phyloP scores from a whole-genome alignment of 2,113 vertebrate species.

The Amazona vittata region DNA sequence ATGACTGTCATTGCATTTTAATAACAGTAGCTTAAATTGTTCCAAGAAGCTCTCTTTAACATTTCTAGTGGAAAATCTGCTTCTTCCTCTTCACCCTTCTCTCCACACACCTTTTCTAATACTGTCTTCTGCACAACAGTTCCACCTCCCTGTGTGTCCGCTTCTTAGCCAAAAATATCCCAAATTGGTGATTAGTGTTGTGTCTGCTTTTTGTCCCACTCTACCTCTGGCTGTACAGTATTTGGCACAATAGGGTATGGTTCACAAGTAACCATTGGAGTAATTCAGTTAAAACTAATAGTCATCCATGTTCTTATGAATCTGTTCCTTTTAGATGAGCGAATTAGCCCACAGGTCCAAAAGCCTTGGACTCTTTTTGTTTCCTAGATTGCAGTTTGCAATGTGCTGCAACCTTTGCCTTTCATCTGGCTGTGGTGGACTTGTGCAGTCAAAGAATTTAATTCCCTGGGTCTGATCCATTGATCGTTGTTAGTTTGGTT shows the following conservation, averaged over 20 bases:
- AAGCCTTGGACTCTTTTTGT: neutral
- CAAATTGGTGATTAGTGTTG: neutral
- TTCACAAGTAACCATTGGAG: neutral
- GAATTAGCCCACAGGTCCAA: neutral
- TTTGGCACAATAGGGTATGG: neutral
- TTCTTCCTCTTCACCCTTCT: neutral
- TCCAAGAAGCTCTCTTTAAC: neutral
- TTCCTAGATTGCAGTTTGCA: neutral
- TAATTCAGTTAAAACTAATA: neutral
- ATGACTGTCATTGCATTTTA: neutral
- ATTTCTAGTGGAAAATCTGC: neutral
- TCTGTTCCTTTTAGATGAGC: neutral
- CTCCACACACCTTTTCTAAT: neutral
- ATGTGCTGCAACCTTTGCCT: neutral
- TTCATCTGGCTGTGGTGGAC: neutral
- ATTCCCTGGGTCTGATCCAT: neutral
- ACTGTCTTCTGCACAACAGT: neutral
- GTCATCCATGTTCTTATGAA: neutral
- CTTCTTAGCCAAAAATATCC: neutral
- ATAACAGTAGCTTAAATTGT: neutral
- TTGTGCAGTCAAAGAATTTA: neutral
- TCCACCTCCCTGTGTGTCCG: neutral
- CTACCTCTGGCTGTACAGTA: neutral
- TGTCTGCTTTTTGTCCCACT: neutral
- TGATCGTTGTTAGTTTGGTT: neutral